Percentiles rank a stretch among this genome's conserved stretches.
These are phyloP conservation scores for Drosophila rufa DNA, from an alignment of 1,140 invertebrate species.

Conservation along the genomic window DNA sequence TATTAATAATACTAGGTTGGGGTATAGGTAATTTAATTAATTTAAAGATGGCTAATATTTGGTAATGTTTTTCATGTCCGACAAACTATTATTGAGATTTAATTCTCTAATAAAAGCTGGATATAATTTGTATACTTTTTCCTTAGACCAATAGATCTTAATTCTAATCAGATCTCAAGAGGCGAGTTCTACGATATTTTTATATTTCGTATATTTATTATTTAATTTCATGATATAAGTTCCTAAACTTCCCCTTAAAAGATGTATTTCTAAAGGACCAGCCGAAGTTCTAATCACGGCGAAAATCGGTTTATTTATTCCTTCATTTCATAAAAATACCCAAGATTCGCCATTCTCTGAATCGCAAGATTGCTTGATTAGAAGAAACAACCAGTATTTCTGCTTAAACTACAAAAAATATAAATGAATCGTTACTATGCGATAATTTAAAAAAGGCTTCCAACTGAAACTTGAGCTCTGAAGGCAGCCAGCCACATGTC, in stretches of 20 bases:
- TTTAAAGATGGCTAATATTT: background rate
- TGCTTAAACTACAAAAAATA: background rate
- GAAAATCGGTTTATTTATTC: background rate
- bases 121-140: background rate
- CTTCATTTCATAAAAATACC: background rate
- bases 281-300: background rate
- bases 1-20: background rate
- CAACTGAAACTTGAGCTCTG: constrained; percentile 1
- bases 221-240: background rate
- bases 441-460: constrained; percentile 8
- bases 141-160: too few relatives aligned
- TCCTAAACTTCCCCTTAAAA: background rate
- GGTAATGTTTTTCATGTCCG: too few relatives aligned
- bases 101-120: background rate
- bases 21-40: background rate
- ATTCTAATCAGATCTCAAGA: too few relatives aligned
- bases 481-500: constrained; percentile 2
- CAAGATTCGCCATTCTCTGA: constrained; percentile 1
- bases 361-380: constrained; percentile 5
- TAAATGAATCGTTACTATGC: constrained; percentile 3
- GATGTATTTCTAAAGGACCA: background rate
- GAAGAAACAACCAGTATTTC: background rate
- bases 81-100: background rate
- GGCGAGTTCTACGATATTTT: too few relatives aligned
- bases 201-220: background rate